A percentile compares a stretch with the other conserved stretches of the same genome.
Evolutionary conservation across 2,113 vertebrate genomes (phyloP).

Genomic region (Vanacampus margaritifer): DNA sequence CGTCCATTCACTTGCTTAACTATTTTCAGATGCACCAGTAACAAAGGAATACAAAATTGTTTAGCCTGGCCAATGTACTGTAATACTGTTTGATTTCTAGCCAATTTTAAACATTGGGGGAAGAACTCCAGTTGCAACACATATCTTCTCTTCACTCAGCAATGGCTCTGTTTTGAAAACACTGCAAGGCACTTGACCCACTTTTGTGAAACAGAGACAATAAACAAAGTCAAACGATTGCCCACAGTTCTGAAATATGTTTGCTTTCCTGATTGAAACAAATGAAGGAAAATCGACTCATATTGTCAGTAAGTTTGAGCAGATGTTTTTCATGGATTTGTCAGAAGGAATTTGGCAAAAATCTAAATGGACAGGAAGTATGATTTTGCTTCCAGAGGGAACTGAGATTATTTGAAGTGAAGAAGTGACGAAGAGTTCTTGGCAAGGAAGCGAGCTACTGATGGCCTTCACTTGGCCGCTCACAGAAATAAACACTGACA

Average conservation of each 20-base stretch:
- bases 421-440: slow-evolving; percentile 28
- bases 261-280: slow-evolving; percentile 24
- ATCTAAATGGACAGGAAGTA: slow-evolving; percentile 13
- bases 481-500: not conserved
- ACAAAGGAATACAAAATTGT: not conserved
- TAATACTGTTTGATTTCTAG: not conserved
- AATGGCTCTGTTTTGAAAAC: slow-evolving; percentile 37
- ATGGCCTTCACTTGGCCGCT: slow-evolving; percentile 11
- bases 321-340: slow-evolving; percentile 4
- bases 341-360: slow-evolving; percentile 13
- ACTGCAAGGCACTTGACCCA: slow-evolving; percentile 44
- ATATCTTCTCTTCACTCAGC: slow-evolving; percentile 16
- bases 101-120: slow-evolving; percentile 16
- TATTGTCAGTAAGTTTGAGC: slow-evolving; percentile 23
- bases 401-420: slow-evolving; percentile 21
- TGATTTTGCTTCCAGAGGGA: slow-evolving; percentile 14
- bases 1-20: not conserved
- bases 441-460: slow-evolving; percentile 14
- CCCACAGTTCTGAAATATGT: slow-evolving; percentile 24
- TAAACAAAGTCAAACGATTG: slow-evolving; percentile 30
- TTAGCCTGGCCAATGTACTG: too few species aligned
- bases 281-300: slow-evolving; percentile 20
- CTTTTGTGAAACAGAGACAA: slow-evolving; percentile 43
- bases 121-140: slow-evolving; percentile 10
- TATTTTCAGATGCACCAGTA: not conserved